phyloP scores from a whole-genome alignment of 2,113 vertebrate species.

The Amazona guildingii region DNA sequence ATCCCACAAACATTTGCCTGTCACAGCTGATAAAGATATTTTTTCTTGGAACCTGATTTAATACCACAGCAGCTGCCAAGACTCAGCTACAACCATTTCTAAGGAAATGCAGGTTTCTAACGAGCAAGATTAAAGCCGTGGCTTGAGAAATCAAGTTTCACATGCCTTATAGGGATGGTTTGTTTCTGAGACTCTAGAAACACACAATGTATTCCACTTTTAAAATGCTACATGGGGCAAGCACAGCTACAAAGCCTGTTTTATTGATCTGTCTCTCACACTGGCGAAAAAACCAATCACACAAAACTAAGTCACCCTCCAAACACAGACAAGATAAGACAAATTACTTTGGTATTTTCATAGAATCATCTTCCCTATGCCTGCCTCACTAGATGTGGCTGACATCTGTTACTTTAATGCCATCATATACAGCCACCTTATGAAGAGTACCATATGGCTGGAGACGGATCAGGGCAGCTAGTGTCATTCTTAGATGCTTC shows the following conservation, averaged over 20 bases:
- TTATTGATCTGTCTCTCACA: not conserved
- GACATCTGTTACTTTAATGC: slow-evolving; percentile 33
- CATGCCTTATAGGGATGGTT: not conserved
- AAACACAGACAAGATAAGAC: not conserved
- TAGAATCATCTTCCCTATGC: not conserved
- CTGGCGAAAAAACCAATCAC: not conserved
- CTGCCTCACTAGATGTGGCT: not conserved
- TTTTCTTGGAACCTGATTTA: slow-evolving; percentile 38
- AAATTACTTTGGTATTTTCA: not conserved
- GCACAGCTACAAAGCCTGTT: not conserved
- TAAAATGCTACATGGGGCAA: not conserved
- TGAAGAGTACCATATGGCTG: not conserved
- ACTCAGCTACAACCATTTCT: not conserved
- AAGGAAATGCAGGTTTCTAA: not conserved
- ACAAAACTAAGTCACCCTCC: slow-evolving; percentile 15
- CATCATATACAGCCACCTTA: not conserved
- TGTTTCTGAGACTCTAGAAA: not conserved
- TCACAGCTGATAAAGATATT: not conserved
- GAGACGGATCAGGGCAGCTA: not conserved
- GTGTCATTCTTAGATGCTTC: not conserved
- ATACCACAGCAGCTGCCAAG: not conserved
- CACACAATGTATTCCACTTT: not conserved
- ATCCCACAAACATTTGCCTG: slow-evolving; percentile 13
- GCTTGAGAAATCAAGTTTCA: not conserved
- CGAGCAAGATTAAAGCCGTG: not conserved